Conservation (phyloP, 2,113 vertebrate species). For the Mugil cephalus region DNA sequence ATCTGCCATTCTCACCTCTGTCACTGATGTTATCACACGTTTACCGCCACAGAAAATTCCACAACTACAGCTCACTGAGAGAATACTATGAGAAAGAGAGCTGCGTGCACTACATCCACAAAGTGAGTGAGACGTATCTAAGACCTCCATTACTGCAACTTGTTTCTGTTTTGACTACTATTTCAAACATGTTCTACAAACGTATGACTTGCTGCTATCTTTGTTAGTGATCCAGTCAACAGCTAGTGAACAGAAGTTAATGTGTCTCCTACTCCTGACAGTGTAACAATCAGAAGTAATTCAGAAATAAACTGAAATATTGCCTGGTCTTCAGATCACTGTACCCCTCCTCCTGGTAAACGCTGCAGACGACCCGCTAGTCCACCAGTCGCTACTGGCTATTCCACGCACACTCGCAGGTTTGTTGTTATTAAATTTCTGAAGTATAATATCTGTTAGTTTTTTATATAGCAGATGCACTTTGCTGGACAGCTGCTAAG, state of each 20-base stretch:
- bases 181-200: too few relatives aligned
- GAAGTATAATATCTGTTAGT: too few relatives aligned
- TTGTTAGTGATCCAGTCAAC: too few relatives aligned
- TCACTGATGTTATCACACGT: neutral
- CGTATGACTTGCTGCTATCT: too few relatives aligned
- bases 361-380: slow-evolving; percentile 91
- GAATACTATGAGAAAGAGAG: slow-evolving; percentile 96
- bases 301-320: neutral
- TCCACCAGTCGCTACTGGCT: slow-evolving; percentile 91
- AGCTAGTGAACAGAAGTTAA: neutral
- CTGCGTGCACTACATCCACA: slow-evolving; percentile 90
- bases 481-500: neutral
- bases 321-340: slow-evolving; percentile 80
- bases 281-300: neutral
- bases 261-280: neutral
- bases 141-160: neutral
- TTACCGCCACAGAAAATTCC: slow-evolving; percentile 88
- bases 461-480: neutral
- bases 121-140: slow-evolving; percentile 80
- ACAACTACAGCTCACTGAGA: slow-evolving; percentile 89
- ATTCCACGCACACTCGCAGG: slow-evolving; percentile 92
- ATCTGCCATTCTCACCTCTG: neutral
- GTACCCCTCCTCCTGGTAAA: slow-evolving; percentile 94
- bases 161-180: neutral
- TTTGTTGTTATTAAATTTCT: slow-evolving; percentile 47